phyloP scores from a whole-genome alignment of 2,888 invertebrate species.

The Apotomis capreana region DNA sequence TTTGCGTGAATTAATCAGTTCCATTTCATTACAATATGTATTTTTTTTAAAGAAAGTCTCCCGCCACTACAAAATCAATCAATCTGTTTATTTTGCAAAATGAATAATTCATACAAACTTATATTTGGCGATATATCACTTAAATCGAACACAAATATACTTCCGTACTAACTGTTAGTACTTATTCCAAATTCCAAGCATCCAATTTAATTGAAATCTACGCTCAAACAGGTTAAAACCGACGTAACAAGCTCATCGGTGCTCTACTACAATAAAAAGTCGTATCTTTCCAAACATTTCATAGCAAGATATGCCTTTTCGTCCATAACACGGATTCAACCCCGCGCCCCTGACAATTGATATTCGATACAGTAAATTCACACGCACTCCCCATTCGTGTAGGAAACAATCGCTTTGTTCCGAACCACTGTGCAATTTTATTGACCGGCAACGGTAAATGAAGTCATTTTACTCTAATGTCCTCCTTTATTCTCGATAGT shows the following conservation, averaged over 20 bases:
- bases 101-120: neutral
- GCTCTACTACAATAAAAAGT: no score
- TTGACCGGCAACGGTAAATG: conserved; percentile 67
- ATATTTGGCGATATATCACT: neutral
- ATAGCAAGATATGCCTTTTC: no score
- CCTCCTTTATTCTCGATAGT: conserved; percentile 38
- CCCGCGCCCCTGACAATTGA: conserved; percentile 61
- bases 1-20: no score
- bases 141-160: no score
- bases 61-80: no score
- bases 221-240: conserved; percentile 8
- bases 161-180: neutral
- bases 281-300: no score
- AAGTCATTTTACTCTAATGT: conserved; percentile 54
- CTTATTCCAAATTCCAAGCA: neutral
- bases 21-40: no score
- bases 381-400: conserved; percentile 77
- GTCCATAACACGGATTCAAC: no score
- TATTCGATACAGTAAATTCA: conserved; percentile 79
- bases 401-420: conserved; percentile 68
- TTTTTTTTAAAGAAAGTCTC: no score
- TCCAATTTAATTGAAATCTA: conserved; percentile 22
- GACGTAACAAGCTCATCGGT: conserved; percentile 2
- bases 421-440: conserved; percentile 64
- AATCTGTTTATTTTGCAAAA: no score